Percentiles rank a stretch among this genome's conserved stretches.
Evolutionary conservation across 2,888 invertebrate species (phyloP).

Genomic region (Augiades crinisus): DNA sequence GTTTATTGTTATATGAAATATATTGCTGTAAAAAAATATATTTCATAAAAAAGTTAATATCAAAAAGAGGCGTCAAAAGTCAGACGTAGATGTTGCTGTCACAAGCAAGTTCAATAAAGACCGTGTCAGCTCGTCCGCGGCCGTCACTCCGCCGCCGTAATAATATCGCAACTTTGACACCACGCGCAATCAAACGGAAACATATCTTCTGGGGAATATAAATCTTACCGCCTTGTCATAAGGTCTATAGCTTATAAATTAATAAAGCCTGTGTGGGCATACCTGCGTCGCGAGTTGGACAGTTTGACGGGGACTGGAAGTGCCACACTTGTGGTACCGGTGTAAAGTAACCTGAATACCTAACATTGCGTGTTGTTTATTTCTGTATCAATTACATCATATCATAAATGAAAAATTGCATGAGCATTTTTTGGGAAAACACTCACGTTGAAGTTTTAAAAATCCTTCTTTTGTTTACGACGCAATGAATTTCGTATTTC

Average conservation of each 20-base stretch:
- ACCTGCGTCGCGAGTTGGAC: conserved; percentile 65
- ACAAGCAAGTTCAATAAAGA: conserved; percentile 55
- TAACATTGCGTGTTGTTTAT: conserved; percentile 39
- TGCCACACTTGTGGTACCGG: conserved; percentile 54
- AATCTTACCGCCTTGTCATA: conserved; percentile 29
- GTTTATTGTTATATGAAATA: too few species aligned
- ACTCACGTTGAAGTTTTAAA: conserved; percentile 51
- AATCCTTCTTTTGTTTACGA: conserved; percentile 67
- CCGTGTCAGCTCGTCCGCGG: conserved; percentile 40
- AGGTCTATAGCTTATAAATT: conserved; percentile 1
- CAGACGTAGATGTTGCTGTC: conserved; percentile 38
- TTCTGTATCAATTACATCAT: conserved; percentile 35
- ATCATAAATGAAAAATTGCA: conserved; percentile 51
- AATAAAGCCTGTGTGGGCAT: conserved; percentile 34
- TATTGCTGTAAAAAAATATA: too few species aligned
- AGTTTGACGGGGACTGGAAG: conserved; percentile 61
- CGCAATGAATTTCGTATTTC: conserved; percentile 68
- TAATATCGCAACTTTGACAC: conserved; percentile 50
- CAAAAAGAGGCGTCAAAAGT: conserved; percentile 44
- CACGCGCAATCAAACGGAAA: conserved; percentile 26
- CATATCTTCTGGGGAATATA: conserved; percentile 12
- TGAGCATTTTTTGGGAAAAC: conserved; percentile 36
- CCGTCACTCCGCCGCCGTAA: conserved; percentile 50
- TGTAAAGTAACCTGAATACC: conserved; percentile 49
- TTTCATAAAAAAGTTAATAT: conserved; percentile 51